Evolutionary conservation across 2,888 invertebrate genomes (phyloP).

Genomic region (Drosophila longiperda): DNA sequence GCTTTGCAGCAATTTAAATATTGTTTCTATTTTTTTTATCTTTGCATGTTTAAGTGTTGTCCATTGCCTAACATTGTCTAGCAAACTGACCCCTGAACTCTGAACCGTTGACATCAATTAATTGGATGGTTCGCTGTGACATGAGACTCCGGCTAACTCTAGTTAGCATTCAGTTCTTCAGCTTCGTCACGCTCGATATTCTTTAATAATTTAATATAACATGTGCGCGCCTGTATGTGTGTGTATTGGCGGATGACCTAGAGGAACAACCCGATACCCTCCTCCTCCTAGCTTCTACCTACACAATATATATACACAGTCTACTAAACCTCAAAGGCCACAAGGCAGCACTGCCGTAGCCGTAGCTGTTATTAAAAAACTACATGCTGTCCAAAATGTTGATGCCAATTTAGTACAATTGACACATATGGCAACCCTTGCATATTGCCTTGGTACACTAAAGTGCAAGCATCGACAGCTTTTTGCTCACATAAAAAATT

Average conservation of each 20-base stretch:
- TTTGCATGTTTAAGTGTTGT: neutral
- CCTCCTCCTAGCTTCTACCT: neutral
- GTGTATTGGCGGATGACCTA: neutral
- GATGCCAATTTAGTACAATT: neutral
- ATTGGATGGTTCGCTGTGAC: constrained; percentile 34
- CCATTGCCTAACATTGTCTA: constrained; percentile 4
- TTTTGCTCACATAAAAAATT: neutral
- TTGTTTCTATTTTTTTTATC: neutral
- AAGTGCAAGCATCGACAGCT: neutral
- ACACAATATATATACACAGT: neutral
- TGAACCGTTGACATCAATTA: constrained; percentile 45
- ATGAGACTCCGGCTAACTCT: constrained; percentile 2
- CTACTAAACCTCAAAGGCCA: neutral
- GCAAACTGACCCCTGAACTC: constrained; percentile 19
- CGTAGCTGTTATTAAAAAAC: neutral
- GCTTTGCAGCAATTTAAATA: neutral
- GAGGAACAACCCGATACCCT: neutral
- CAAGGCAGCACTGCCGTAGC: neutral
- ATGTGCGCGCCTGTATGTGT: neutral
- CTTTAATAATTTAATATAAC: constrained; percentile 55
- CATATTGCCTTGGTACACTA: neutral
- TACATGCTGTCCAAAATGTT: neutral
- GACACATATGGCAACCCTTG: constrained; percentile 26
- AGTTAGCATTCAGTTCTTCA: constrained; percentile 12
- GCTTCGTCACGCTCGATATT: constrained; percentile 50